A percentile compares a stretch with the other conserved stretches of the same genome.
These are phyloP conservation scores for Porites lutea DNA, from an alignment of 64 coral and sea anemone species.

Conservation along the genomic window DNA sequence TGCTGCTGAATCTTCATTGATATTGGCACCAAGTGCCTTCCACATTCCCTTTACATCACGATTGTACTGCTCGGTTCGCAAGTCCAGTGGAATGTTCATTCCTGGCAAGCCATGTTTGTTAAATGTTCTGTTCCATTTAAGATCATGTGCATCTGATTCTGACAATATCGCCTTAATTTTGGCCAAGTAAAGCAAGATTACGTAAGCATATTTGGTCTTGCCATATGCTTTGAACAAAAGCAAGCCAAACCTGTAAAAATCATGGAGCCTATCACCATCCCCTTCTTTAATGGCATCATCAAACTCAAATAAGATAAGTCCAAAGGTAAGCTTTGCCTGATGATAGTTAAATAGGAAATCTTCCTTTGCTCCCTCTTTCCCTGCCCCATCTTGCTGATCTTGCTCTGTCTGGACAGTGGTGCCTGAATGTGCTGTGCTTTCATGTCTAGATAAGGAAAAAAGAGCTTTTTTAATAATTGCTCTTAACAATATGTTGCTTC, in stretches of 20 bases:
- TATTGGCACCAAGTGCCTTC: constrained; percentile 40
- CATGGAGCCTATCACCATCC: background rate
- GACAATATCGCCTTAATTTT: constrained; percentile 4
- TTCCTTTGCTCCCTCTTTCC: background rate
- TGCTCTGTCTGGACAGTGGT: background rate
- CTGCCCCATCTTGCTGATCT: background rate
- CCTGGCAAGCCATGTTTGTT: constrained; percentile 41
- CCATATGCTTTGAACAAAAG: constrained; percentile 2
- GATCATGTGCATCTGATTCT: background rate
- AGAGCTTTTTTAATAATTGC: constrained; percentile 5
- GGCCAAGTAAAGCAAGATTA: background rate
- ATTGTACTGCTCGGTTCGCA: constrained; percentile 60
- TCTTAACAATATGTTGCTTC: constrained; percentile 5
- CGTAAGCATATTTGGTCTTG: background rate
- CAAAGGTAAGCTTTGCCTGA: constrained; percentile 13
- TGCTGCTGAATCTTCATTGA: constrained; percentile 40
- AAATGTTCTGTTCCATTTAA: constrained; percentile 48
- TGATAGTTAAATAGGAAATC: constrained; percentile 25
- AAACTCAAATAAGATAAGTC: constrained; percentile 24
- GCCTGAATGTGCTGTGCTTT: constrained; percentile 3
- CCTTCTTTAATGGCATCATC: constrained; percentile 26
- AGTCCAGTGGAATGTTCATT: constrained; percentile 62
- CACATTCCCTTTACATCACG: constrained; percentile 39
- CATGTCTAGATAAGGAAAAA: constrained; percentile 17
- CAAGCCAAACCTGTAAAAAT: background rate